These are phyloP conservation scores for Hoplostethus atlanticus DNA, from an alignment of 2,797 vertebrate genomes.

Conservation along the genomic window DNA sequence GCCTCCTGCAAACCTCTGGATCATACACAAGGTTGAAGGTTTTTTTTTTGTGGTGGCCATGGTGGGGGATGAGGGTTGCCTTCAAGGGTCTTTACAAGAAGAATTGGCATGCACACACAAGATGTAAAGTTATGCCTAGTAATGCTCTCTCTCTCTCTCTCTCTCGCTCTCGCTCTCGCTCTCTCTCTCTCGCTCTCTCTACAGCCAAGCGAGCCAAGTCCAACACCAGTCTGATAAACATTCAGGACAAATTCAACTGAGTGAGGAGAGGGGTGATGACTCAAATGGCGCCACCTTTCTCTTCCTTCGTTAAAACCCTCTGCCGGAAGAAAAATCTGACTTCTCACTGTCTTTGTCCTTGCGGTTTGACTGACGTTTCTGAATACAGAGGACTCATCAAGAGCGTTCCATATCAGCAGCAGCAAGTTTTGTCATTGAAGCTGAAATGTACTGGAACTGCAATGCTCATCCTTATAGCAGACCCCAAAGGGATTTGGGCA, in stretches of 20 bases:
- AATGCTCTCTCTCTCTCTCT: constrained; percentile 56
- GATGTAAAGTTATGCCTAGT: not conserved
- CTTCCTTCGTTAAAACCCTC: not conserved
- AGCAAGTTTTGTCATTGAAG: not conserved
- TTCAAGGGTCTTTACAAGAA: constrained; percentile 16
- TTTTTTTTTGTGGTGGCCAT: constrained; percentile 18
- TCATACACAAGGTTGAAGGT: constrained; percentile 34
- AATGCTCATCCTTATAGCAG: not conserved
- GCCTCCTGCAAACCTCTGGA: constrained; percentile 42
- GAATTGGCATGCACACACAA: too few species aligned
- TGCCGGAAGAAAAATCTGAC: constrained; percentile 7
- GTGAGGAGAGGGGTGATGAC: constrained; percentile 26
- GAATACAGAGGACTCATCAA: constrained; percentile 21
- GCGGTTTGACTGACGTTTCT: constrained; percentile 23
- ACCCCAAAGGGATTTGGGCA: not conserved
- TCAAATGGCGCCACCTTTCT: not conserved
- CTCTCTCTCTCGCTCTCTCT: constrained; percentile 42
- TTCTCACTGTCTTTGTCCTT: not conserved
- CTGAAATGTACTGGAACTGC: constrained; percentile 12
- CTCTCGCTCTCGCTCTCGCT: constrained; percentile 40
- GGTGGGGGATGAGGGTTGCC: constrained; percentile 10
- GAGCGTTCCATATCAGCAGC: not conserved
- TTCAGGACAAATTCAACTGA: constrained; percentile 96
- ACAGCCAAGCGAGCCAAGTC: constrained; percentile 94
- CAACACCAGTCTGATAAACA: constrained; percentile 89